Percentiles rank a stretch among this genome's conserved stretches.
Evolutionary conservation across 2,113 vertebrate species (phyloP).

Genomic region (Chloropsis cyanopogon): DNA sequence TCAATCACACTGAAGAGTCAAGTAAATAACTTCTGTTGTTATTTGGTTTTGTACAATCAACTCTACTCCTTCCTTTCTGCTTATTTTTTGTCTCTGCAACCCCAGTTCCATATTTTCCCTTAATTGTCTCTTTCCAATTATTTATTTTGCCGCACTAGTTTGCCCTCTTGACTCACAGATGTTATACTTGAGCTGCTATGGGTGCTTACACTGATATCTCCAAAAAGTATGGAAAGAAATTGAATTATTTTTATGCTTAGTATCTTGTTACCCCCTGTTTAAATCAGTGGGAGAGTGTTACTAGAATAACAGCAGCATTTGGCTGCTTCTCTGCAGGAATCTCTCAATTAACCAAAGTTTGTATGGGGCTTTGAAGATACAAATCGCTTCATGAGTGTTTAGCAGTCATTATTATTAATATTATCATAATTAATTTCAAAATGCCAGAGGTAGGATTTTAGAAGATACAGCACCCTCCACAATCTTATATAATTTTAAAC

Average conservation of each 20-base stretch:
- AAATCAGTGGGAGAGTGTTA: not conserved
- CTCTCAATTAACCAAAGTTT: slow-evolving; percentile 13
- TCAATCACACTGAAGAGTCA: not conserved
- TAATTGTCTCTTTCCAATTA: not conserved
- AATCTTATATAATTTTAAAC: not conserved
- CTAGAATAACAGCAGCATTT: not conserved
- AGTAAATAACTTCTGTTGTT: not conserved
- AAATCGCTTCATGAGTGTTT: slow-evolving; percentile 8
- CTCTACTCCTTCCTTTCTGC: not conserved
- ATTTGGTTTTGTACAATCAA: not conserved
- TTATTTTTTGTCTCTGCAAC: not conserved
- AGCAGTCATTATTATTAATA: slow-evolving; percentile 31
- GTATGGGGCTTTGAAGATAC: not conserved
- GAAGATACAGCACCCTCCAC: not conserved
- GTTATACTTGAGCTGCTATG: not conserved
- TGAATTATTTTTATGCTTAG: not conserved
- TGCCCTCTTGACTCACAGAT: not conserved
- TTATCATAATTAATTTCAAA: slow-evolving; percentile 15
- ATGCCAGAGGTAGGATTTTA: not conserved
- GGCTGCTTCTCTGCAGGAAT: not conserved
- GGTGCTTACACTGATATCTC: not conserved
- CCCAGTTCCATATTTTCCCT: not conserved
- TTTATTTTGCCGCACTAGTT: not conserved
- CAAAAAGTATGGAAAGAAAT: not conserved
- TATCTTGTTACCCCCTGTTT: not conserved